Base-by-base conservation (phyloP, 2,113 vertebrate species). In the Murina feae region DNA sequence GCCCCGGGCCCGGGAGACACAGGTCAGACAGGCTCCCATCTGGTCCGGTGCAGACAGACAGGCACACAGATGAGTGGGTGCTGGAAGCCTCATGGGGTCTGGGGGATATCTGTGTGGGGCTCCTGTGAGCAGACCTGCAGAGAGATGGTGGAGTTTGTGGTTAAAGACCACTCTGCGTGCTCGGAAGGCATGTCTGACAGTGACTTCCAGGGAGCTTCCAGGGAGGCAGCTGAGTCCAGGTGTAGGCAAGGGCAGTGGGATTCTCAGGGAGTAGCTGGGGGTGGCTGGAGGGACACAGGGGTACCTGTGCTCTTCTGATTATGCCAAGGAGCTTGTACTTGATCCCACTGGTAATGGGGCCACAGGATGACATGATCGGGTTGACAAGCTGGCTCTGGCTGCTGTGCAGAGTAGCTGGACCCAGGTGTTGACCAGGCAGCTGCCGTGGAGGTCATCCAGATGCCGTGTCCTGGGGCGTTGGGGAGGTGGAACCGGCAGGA, bases 391-490 rank as follows among this genome's bases (percentile, higher is more conserved):
- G 35, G 49, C 37, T 35, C 39, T 39, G 88, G 47, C 55, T 28
- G 0, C 28, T 25, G 9, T 9, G n/a, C 25, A 21, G 35, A 6
- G 28, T 20, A 4, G 37, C 16, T 0, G n/a, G 65, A 23, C 28
- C 32, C 32, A 53, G 47, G 32, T 35, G 21, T 39, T 53, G 71
- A 25, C 17, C 44, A 14, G 28, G 32, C 13, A 28, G 17, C 37
- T 17, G 44, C n/a, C 0, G n/a, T n/a, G n/a, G 17, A 32, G 60
- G 60, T 21, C 2, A 8, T 6, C 35, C 14, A 2, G 2, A 23
- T 3, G 37, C 42, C 0, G 0, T 14, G 63, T 32, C 32, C 1
- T 0, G 47, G 51, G 10, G 21, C 44, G 0, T 1, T 23, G 2
- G 9, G 68, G 80, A 58, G n/a, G 21, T 1, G 4, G 44, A 28